Evolutionary conservation across 64 coral and sea anemone genomes (phyloP), one percentile per base, ranked within the genome.

Genomic region (Orbicella faveolata): DNA sequence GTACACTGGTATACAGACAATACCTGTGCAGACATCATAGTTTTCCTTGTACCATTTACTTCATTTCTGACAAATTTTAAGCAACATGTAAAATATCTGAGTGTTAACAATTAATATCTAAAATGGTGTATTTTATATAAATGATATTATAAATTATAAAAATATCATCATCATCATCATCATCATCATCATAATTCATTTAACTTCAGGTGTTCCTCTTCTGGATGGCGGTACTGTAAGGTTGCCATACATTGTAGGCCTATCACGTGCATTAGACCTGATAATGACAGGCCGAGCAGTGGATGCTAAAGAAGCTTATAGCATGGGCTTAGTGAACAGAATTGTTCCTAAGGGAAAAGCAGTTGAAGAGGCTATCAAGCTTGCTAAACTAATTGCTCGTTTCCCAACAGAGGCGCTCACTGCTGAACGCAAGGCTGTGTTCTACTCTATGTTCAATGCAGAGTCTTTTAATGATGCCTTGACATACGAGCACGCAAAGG

Each of bases 271-370:
- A 20, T 84, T 98, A 61, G 96, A 98, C 63, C 88, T 98, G 3
- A 95, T 98, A 61, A 92, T 98, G 78, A 98, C 96, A 36, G 96
- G 96, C 14, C 76, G 96, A 21, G 64, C 96, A 30, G 96, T 98
- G 18, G 44, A 87, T 41, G 87, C 96, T 11, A 20, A 95, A 75
- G 96, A 98, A 78, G 96, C 96, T 63, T 48, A 84, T 75, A 61
- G 57, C 36, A 98, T 98, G 73, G 96, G 96, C 0, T 77, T 98
- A 36, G 96, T 88, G 8, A 95, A 98, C 62, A 88, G 94, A 61
- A 85, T 98, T 1, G 96, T 98, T 23, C 83, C 94, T 1, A 98
- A 95, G 61, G 96, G 91, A 8, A 89, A 87, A 52, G 91, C 96
- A 63, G 23, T 95, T 13, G 90, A 88, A 35, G 86, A 72, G 74